Percentiles rank a stretch among this genome's conserved stretches.
These are phyloP conservation scores for Eolophus roseicapilla DNA, from an alignment of 2,113 vertebrate species.

Conservation along the genomic window DNA sequence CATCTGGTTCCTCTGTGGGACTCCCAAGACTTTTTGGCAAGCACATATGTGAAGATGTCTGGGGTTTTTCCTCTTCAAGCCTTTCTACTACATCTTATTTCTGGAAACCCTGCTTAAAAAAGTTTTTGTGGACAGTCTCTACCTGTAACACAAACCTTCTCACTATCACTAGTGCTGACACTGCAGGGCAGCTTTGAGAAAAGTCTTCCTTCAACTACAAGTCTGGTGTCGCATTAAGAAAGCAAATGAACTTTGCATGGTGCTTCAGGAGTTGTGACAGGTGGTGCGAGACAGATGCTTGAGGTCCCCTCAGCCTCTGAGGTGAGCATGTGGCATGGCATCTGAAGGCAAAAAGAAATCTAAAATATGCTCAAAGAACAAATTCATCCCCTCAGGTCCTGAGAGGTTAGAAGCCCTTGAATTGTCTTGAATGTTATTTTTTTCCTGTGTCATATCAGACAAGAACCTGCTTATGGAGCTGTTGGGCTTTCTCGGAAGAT, in stretches of 20 bases:
- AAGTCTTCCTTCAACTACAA: not conserved
- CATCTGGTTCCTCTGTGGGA: constrained; percentile 56
- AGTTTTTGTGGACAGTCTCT: not conserved
- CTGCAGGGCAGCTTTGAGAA: not conserved
- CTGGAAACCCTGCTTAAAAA: not conserved
- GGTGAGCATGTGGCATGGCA: not conserved
- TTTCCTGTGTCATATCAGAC: not conserved
- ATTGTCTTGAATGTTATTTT: not conserved
- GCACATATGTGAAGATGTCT: not conserved
- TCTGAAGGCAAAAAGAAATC: not conserved
- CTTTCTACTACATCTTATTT: not conserved
- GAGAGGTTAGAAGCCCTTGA: not conserved
- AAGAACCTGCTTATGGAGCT: not conserved
- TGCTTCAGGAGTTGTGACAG: not conserved
- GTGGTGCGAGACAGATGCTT: constrained; percentile 4
- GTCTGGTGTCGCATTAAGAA: not conserved
- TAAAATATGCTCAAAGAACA: not conserved
- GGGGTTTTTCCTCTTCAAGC: not conserved
- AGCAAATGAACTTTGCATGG: rapidly evolving
- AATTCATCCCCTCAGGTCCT: not conserved
- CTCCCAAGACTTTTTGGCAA: constrained; percentile 35
- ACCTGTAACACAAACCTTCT: not conserved
- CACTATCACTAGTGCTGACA: rapidly evolving
- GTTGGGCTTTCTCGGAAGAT: not conserved
- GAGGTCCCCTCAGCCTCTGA: not conserved